Conservation (phyloP, 2,797 vertebrate genomes). For the Bryconaethiops microstoma region DNA sequence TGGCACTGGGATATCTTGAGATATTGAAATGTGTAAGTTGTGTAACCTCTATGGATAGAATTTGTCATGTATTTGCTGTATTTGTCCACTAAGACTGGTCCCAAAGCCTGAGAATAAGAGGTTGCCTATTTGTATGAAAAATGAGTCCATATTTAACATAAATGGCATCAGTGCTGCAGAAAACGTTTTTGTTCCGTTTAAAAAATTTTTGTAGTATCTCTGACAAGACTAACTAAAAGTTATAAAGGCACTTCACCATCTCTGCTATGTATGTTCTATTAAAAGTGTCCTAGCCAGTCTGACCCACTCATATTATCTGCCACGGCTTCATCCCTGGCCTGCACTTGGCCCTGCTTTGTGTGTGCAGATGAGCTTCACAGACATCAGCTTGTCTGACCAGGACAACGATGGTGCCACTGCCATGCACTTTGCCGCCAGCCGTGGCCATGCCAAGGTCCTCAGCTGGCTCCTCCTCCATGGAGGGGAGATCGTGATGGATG, state of each 20-base stretch:
- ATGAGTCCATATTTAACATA: too few species aligned
- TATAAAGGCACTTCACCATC: neutral
- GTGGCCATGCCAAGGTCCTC: constrained; percentile 94
- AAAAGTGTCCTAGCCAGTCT: neutral
- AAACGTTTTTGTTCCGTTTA: too few species aligned
- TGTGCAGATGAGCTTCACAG: constrained; percentile 87
- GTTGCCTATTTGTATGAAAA: too few species aligned
- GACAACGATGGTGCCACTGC: constrained; percentile 91
- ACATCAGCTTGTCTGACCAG: constrained; percentile 85
- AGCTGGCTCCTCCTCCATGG: constrained; percentile 97
- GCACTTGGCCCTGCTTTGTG: neutral
- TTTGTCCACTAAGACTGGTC: too few species aligned
- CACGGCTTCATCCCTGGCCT: neutral
- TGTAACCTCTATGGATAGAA: too few species aligned
- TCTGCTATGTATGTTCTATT: neutral
- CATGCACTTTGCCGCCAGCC: constrained; percentile 96
- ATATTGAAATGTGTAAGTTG: too few species aligned
- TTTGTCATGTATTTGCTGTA: too few species aligned
- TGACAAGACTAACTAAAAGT: neutral
- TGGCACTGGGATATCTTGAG: too few species aligned
- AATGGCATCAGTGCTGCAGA: too few species aligned
- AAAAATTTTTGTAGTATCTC: too few species aligned
- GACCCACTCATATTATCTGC: neutral
- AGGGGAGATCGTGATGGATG: constrained; percentile 87
- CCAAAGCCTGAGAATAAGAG: too few species aligned